Percentiles rank a stretch among this genome's conserved stretches.
phyloP scores from a whole-genome alignment of 2,888 invertebrate species.

The Tipula vernalis region DNA sequence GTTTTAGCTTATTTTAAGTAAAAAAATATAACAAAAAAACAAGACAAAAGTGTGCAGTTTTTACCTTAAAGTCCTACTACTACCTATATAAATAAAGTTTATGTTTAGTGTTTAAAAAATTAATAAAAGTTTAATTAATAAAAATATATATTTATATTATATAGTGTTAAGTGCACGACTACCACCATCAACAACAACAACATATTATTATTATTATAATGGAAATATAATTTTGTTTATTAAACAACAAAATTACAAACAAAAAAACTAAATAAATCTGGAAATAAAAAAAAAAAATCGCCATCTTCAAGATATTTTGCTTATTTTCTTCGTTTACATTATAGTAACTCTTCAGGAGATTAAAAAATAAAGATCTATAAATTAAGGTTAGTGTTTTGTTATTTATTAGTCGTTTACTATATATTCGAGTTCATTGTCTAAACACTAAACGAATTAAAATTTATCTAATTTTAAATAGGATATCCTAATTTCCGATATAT shows the following conservation, averaged over 20 bases:
- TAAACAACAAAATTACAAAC: neutral
- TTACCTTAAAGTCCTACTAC: neutral
- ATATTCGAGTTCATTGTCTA: neutral
- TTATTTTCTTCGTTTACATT: neutral
- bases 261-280: neutral
- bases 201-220: too few relatives aligned
- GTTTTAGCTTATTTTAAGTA: neutral
- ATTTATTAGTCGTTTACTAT: neutral
- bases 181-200: neutral
- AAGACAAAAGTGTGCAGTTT: neutral
- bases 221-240: neutral
- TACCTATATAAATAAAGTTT: neutral
- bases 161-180: neutral
- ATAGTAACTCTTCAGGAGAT: neutral
- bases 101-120: neutral
- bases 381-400: neutral
- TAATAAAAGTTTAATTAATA: neutral
- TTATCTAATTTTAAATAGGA: constrained; percentile 4
- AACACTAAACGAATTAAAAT: neutral
- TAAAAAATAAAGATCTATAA: neutral
- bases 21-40: neutral
- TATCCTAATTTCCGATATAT: neutral
- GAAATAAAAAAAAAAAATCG: neutral
- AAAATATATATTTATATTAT: neutral
- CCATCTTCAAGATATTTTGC: neutral